Evolutionary conservation across 2,888 invertebrate genomes (phyloP).

Genomic region (Caradrina kadenii): DNA sequence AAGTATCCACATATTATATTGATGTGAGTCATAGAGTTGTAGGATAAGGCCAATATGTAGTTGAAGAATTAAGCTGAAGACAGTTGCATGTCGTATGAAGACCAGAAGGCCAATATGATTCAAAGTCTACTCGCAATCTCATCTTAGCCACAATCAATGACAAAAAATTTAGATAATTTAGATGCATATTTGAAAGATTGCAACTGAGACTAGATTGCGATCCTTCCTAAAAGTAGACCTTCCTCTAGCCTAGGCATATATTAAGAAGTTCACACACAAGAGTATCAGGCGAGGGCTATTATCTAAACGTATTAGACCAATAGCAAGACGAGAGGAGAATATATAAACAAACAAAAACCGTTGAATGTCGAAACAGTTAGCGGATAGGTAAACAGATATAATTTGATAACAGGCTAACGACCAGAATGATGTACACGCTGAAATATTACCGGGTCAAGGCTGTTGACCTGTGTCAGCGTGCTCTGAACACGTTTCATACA

Average conservation of each 20-base stretch:
- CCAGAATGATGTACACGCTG: constrained; percentile 54
- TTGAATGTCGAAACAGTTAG: constrained; percentile 10
- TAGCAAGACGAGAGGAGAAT: not conserved
- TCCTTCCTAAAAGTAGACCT: too few species aligned
- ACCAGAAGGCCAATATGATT: too few species aligned
- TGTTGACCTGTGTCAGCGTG: constrained; percentile 47
- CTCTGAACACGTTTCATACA: constrained; percentile 21
- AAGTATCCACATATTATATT: constrained; percentile 34
- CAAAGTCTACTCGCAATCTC: too few species aligned
- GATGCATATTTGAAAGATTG: too few species aligned
- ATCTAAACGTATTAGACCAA: not conserved
- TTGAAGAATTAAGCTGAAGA: constrained; percentile 3
- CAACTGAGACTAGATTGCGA: too few species aligned
- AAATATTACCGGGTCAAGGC: constrained; percentile 60
- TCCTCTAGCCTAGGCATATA: not conserved
- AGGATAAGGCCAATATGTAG: constrained; percentile 14
- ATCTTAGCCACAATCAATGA: too few species aligned
- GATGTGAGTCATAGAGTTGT: constrained; percentile 14
- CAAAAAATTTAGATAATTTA: too few species aligned
- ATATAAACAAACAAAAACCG: not conserved
- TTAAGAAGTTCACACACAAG: not conserved
- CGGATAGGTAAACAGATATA: constrained; percentile 46
- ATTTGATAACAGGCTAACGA: constrained; percentile 46
- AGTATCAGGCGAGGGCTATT: not conserved
- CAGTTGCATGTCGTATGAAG: not conserved